Conservation (phyloP, 2,888 invertebrate species). For the Hetaerina titia region DNA sequence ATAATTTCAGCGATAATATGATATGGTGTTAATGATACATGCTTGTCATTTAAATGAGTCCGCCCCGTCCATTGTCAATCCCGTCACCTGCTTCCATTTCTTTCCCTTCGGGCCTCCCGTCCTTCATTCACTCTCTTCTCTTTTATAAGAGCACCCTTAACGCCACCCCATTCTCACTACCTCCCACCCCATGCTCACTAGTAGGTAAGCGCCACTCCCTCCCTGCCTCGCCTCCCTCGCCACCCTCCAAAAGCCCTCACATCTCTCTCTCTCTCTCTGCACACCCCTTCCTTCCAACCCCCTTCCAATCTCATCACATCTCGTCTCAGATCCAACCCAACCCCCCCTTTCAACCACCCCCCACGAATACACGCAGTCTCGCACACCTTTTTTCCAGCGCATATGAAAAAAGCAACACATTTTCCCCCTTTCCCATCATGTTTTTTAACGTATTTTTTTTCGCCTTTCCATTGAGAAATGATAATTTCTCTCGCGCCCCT, state of each 20-base stretch:
- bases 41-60: constrained; percentile 17
- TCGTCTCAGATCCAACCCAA: background rate
- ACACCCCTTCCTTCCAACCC: background rate
- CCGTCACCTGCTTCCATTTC: background rate
- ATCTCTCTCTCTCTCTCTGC: background rate
- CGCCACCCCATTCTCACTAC: too few relatives aligned
- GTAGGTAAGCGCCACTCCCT: background rate
- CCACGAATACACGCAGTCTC: too few relatives aligned
- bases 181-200: background rate
- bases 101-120: background rate
- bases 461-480: constrained; percentile 58
- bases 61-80: background rate
- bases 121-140: background rate
- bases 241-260: background rate
- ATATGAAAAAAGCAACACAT: background rate
- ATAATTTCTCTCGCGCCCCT: constrained; percentile 49
- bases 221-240: background rate
- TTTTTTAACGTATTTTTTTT: background rate
- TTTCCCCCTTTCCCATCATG: background rate
- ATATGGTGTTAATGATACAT: constrained; percentile 1
- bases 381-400: background rate
- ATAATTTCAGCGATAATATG: constrained; percentile 1
- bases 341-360: background rate
- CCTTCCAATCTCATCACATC: constrained; percentile 8
- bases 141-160: too few relatives aligned